Evolutionary conservation across 1,140 invertebrate species (phyloP).

Genomic region (Procambarus virginalis): DNA sequence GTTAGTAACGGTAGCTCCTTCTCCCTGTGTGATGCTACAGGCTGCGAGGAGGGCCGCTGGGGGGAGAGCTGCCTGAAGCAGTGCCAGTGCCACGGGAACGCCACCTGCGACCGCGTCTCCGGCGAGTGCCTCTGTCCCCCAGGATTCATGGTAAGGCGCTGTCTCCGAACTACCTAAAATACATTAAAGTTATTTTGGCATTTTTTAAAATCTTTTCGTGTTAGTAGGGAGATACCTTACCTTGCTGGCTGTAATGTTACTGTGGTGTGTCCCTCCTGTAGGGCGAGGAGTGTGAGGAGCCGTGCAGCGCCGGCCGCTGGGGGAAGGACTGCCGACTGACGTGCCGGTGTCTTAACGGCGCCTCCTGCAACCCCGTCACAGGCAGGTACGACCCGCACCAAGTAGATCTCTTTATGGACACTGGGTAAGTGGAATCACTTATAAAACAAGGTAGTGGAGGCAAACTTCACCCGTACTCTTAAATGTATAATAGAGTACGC

Average conservation of each 20-base stretch:
- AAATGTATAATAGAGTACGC: too few relatives aligned
- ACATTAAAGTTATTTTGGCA: too few relatives aligned
- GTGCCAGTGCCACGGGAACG: slow-evolving; percentile 92
- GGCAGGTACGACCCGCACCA: slow-evolving; percentile 74
- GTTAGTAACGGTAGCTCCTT: too few relatives aligned
- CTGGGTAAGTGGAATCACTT: too few relatives aligned
- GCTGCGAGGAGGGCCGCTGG: slow-evolving; percentile 83
- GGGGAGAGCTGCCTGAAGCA: slow-evolving; percentile 82
- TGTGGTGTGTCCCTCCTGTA: slow-evolving; percentile 71
- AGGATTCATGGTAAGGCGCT: slow-evolving; percentile 72
- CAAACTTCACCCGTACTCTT: too few relatives aligned
- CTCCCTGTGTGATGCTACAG: background rate
- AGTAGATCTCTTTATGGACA: too few relatives aligned
- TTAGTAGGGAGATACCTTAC: too few relatives aligned
- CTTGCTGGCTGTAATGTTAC: too few relatives aligned
- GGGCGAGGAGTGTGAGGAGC: slow-evolving; percentile 74
- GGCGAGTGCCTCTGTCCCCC: slow-evolving; percentile 85
- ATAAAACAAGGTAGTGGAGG: background rate
- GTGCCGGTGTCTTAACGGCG: slow-evolving; percentile 86
- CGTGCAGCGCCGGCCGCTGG: slow-evolving; percentile 84
- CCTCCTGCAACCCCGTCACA: slow-evolving; percentile 73
- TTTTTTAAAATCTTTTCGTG: too few relatives aligned
- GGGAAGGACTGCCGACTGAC: slow-evolving; percentile 87
- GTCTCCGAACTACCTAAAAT: too few relatives aligned
- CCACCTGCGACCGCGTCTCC: slow-evolving; percentile 79